Base-by-base conservation (phyloP, 2,113 vertebrate species). In the Phrynocephalus versicolor region DNA sequence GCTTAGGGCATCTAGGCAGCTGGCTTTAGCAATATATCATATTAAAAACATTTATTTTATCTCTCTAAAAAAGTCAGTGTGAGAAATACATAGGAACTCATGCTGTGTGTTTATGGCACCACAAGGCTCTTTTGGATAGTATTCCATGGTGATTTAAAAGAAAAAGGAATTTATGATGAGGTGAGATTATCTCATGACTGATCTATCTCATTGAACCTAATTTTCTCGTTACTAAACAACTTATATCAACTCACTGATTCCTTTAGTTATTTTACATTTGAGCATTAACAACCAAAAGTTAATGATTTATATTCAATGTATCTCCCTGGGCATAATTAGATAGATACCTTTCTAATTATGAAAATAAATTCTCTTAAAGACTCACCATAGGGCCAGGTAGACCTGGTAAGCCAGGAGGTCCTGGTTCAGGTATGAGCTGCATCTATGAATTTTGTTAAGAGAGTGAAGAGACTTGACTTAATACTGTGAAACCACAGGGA, bases 341-440 rank as follows among this genome's bases (percentile, higher is more conserved):
- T 35, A n/a, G n/a, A n/a, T n/a, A n/a, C n/a, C n/a, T n/a, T n/a
- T n/a, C n/a, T n/a, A 19, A 37, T 15, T 67, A 45, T 13, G 13
- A 73, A 86, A 65, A 86, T 33, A 10, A 35, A 23, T 76, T 79
- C 13, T 79, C 19, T 19, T 30, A 37, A n/a, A 80, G 57, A 86
- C 96, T 94, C 96, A 97, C 98, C 95, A 91, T 93, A 60, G 96
- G 97, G 39, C 96, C 98, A 0, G 97, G 95, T n/a, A 94, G 97
- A 0, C 97, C 97, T 2, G 97, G 97, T n/a, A 97, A 95, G 0
- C 98, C 98, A 0, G 98, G 98, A 3, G 97, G 97, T 14, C 98
- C 98, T 0, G 97, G 98, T 90, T 98, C 97, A 30, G 97, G 96
- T 87, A 98, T 97, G 95, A 98, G 97, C 95, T 98, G 97, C 86